Base-by-base conservation (phyloP, 1,140 invertebrate genomes). In the Schmidtea mediterranea region DNA sequence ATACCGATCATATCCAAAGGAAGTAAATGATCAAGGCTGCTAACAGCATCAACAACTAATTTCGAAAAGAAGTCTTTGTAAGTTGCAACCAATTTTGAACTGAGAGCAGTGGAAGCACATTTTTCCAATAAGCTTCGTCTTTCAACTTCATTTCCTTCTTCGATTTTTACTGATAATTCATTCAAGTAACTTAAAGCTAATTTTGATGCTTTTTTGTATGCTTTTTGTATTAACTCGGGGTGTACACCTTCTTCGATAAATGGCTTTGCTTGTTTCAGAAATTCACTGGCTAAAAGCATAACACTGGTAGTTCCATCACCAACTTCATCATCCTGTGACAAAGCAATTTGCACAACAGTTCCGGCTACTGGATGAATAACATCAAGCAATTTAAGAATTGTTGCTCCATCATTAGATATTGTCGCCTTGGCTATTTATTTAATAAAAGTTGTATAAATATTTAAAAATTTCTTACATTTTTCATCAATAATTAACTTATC, bases 1-100 rank as follows among this genome's bases (percentile, higher is more conserved):
- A 97, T 89, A 48, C 92, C 90, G 65, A 98, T 97, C 89, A 98
- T 97, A 60, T 95, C 89, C 12, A 97, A 68, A 0, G 90, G 87
- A 52, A 94, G 66, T 32, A 94, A 69, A 12, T 87, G 82, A 63
- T 97, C 90, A 49, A 98, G 68, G 24, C 76, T 73, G 53, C 87
- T 72, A 1, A 98, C 90, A 53, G 90, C 90, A 63, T 95, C 84
- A 0, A 98, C 90, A 8, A 94, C 89, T 75, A 98, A 86, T 58
- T 77, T 76, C 19, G 84, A 76, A 65, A 99, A 99, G 69, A 92
- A 92, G 43, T 78, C 77, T 63, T 84, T 89, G 59, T 94, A 82
- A 57, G 80, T 77, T 58, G 87, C 80, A 58, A 95, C 84, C 50
- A 97, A 68, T 67, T 97, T 97, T 0, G 87, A 94, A 52, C 79